Percentiles rank a stretch among this genome's conserved stretches.
phyloP scores from a whole-genome alignment of 2,797 vertebrate species.

The Ctenopoma multispine region DNA sequence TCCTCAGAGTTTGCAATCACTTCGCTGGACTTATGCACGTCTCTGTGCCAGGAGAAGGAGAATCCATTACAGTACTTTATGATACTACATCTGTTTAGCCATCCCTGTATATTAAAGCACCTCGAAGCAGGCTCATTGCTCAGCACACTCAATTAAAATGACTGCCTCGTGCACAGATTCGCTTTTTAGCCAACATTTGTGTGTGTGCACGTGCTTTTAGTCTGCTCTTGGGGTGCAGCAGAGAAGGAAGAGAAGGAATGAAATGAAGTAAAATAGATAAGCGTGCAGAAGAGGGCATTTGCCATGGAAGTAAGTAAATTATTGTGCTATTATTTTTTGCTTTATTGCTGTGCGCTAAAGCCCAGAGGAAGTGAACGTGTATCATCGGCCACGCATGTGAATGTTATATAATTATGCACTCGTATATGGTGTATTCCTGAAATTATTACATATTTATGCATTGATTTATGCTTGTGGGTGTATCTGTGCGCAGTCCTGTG shows the following conservation, averaged over 20 bases:
- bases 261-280: slow-evolving; percentile 57
- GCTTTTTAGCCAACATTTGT: slow-evolving; percentile 32
- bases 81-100: slow-evolving; percentile 80
- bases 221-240: slow-evolving; percentile 14
- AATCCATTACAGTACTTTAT: slow-evolving; percentile 75
- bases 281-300: slow-evolving; percentile 42
- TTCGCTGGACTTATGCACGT: slow-evolving; percentile 43
- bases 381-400: not conserved
- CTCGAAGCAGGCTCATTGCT: slow-evolving; percentile 70
- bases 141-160: slow-evolving; percentile 78
- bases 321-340: slow-evolving; percentile 39
- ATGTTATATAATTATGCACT: not conserved
- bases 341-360: slow-evolving; percentile 30
- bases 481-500: not conserved
- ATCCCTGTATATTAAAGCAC: slow-evolving; percentile 79
- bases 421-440: slow-evolving; percentile 10
- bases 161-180: slow-evolving; percentile 53
- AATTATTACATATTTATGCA: slow-evolving; percentile 35
- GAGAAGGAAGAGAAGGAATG: slow-evolving; percentile 6
- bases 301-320: slow-evolving; percentile 56
- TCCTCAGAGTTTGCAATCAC: slow-evolving; percentile 45
- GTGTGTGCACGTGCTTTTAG: slow-evolving; percentile 12
- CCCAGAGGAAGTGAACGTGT: not conserved
- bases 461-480: slow-evolving; percentile 23
- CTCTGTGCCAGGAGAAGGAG: slow-evolving; percentile 28